Evolutionary conservation across 1,140 invertebrate species (phyloP), one percentile per base, ranked within the genome.

Genomic region (Melipona quadrifasciata): DNA sequence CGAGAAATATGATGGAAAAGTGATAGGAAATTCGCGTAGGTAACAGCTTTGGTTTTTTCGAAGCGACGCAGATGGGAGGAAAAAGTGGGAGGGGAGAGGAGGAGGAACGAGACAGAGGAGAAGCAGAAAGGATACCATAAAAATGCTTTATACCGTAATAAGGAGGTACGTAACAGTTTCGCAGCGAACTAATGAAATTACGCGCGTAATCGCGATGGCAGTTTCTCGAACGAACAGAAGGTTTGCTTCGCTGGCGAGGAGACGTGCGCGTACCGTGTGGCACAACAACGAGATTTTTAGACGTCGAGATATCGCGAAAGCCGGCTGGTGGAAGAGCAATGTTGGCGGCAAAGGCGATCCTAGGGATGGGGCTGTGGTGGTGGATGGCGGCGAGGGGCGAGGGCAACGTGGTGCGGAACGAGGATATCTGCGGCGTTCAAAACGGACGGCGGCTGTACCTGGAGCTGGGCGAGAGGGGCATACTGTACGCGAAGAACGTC

Each of bases 381-480:
- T 71, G 39, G 76, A 65, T 79, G 34, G 16, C 89, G 31, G 72
- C 68, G n/a, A 79, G 64, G 10, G 53, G 80, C 11, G 85, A 86
- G 16, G 86, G 90, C 17, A 87, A 93, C 8, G 78, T 93, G 11
- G 76, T 93, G 31, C 92, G 95, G 8, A 94, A 95, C 79, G 93
- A 96, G 83, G 96, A 96, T 84, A 96, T 96, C 72, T 97, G 96
- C 87, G 95, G 96, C 21, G 90, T 94, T 24, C 95, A 95, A 89
- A 96, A 96, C 91, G 96, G 96, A 10, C 91, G 95, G 31, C 93
- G 96, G 21, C 91, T 96, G 57, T 96, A 96, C 84, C 88, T 96
- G 14, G 96, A 97, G 86, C 91, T 96, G 31, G 96, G 96, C 19
- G 95, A 96, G 80, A 94, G 95, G 10, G 96, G 96, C 1, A 92